Evolutionary conservation across 2,888 invertebrate genomes (phyloP), one percentile per base, ranked within the genome.

Genomic region (Ametastegia equiseti): DNA sequence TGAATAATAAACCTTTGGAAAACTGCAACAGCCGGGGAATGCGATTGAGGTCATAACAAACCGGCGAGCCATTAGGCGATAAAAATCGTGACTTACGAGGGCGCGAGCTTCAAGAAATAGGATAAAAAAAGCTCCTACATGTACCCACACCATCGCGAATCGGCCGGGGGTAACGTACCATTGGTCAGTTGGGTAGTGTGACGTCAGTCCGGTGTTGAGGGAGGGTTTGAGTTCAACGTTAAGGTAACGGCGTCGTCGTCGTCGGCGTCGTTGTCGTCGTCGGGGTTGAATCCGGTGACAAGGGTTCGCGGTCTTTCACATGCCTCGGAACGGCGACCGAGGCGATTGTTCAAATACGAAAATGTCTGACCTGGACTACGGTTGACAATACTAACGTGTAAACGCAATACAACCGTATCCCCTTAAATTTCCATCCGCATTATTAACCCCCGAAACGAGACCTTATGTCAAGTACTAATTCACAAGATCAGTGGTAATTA

Each of bases 271-370:
- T 85, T 84, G 84, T 81, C 82, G 78, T 82, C 83, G 86, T 85
- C 85, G 86, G 85, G 86, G 86, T 85, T 84, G 84, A 86, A 87
- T 81, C 87, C 87, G 86, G 86, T 86, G 86, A 87, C 87, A 87
- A 88, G 85, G 63, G 23, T 63, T 57, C 57, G 78, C 78, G 78
- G 57, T 86, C 88, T 85, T 87, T 89, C 89, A 89, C 88, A 90
- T 89, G 88, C 87, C 86, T 86, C 86, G 87, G 84, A 88, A 88
- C 87, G 87, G 85, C 86, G 87, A 81, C 60, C 77, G 77, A 77
- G 77, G 80, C 57, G 57, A 81, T 45, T 73, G 75, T 81, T 81
- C 33, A 33, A 77, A 81, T 45, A 39, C 78, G 83, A 84, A 83
- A 82, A 84, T 84, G 84, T 84, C 83, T 82, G 84, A 84, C 83